Evolutionary conservation across 2,113 vertebrate genomes (phyloP), one percentile per base, ranked within the genome.

Genomic region (Polypterus senegalus): DNA sequence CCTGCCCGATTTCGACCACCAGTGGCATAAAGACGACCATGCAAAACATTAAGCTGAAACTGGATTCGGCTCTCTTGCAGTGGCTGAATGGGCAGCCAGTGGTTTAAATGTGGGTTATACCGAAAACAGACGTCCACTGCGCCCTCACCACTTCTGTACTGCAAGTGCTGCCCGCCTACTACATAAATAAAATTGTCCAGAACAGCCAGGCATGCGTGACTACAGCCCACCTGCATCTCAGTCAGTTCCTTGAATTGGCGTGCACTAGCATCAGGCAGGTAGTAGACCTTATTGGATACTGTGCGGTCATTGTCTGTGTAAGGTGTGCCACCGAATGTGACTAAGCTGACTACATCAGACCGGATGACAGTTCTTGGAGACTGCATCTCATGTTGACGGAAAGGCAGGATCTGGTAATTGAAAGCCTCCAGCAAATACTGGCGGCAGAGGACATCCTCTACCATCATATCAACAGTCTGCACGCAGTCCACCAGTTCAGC

Each of bases 141-240:
- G 0, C 96, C 96, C 73, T 99, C 96, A 0, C 96, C 95, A 0
- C 96, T 99, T 48, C 95, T 91, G 77, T 97, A 92, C 77, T 99
- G 96, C 59, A 97, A 77, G 63, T 93, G 94, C 73, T 99, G 96
- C 3, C 96, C 95, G 0, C 96, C 96, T 0, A 92, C 88, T 0
- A 99, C 62, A 0, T 98, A 99, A n/a, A 99, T 91, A 0, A 97
- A 99, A 71, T 99, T 99, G 64, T 97, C 93, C 0, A 99, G 84
- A 43, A 92, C 90, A 0, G 95, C 90, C 3, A 97, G 90, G 0
- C 95, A 97, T 0, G 91, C 86, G 6, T 99, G 96, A 79, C 96
- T 99, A 77, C 92, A 94, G 4, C 89, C 91, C 1, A 81, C 70
- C 71, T 97, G 93, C 94, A 99, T 94, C 48, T 92, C 87, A 0